phyloP scores from a whole-genome alignment of 2,797 vertebrate species.

The Argentina silus region DNA sequence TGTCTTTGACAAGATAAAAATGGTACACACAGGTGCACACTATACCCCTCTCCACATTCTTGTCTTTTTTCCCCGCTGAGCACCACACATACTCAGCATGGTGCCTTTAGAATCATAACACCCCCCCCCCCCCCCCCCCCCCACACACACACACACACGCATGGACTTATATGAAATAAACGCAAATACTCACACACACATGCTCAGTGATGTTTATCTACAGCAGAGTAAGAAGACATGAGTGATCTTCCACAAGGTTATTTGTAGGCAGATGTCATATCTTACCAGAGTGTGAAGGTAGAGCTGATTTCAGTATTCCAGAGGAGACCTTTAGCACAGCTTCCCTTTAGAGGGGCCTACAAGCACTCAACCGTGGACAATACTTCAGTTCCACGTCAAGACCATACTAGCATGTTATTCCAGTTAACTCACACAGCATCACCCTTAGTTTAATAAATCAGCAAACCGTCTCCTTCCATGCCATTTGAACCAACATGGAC shows the following conservation, averaged over 20 bases:
- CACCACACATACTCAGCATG: slow-evolving; percentile 3
- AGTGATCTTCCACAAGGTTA: slow-evolving; percentile 30
- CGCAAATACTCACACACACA: slow-evolving; percentile 7
- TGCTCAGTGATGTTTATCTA: neutral
- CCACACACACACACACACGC: slow-evolving; percentile 7
- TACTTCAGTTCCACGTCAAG: neutral
- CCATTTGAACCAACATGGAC: slow-evolving; percentile 10
- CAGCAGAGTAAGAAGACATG: slow-evolving; percentile 29
- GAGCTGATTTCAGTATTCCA: slow-evolving; percentile 32
- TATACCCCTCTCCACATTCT: neutral
- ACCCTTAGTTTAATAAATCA: neutral
- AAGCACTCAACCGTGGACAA: neutral
- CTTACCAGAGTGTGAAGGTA: slow-evolving; percentile 11
- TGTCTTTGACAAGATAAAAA: slow-evolving; percentile 10
- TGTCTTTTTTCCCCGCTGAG: neutral
- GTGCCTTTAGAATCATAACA: neutral
- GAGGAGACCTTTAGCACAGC: neutral
- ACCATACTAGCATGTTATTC: neutral
- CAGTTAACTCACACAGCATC: slow-evolving; percentile 8
- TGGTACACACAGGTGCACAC: neutral
- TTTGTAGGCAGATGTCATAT: slow-evolving; percentile 45
- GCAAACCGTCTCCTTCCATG: slow-evolving; percentile 29
- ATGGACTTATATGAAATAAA: neutral
- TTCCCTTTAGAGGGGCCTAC: neutral
- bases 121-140: neutral